Conservation (phyloP, 2,113 vertebrate genomes). For the Peromyscus maniculatus region DNA sequence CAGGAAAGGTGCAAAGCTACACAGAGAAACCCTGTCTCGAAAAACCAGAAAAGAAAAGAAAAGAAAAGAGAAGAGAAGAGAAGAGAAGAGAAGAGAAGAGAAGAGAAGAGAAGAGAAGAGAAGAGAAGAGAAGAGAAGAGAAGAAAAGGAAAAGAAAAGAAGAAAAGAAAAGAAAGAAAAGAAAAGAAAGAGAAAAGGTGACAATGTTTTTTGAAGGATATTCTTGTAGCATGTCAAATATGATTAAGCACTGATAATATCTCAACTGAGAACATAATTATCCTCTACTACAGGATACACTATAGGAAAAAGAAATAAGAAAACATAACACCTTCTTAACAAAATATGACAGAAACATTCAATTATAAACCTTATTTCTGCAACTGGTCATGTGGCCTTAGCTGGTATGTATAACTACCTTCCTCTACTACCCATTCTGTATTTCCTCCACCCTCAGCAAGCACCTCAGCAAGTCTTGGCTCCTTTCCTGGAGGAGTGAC, state of each 20-base stretch:
- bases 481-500: background rate
- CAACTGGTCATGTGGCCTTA: background rate
- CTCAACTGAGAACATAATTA: background rate
- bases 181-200: background rate
- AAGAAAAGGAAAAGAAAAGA: too few relatives aligned
- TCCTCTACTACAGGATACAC: background rate
- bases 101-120: rapidly evolving
- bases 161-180: too few relatives aligned
- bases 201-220: background rate
- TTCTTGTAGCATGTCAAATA: background rate
- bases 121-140: rapidly evolving
- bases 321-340: background rate
- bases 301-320: background rate
- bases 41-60: too few relatives aligned
- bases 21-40: too few relatives aligned
- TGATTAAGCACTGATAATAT: background rate
- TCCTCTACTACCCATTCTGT: background rate
- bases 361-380: background rate
- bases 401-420: too few relatives aligned
- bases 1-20: too few relatives aligned
- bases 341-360: background rate
- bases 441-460: background rate
- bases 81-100: too few relatives aligned
- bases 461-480: background rate
- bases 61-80: rapidly evolving